Evolutionary conservation across 2,888 invertebrate genomes (phyloP), one percentile per base, ranked within the genome.

Genomic region (Lottia gigantea): DNA sequence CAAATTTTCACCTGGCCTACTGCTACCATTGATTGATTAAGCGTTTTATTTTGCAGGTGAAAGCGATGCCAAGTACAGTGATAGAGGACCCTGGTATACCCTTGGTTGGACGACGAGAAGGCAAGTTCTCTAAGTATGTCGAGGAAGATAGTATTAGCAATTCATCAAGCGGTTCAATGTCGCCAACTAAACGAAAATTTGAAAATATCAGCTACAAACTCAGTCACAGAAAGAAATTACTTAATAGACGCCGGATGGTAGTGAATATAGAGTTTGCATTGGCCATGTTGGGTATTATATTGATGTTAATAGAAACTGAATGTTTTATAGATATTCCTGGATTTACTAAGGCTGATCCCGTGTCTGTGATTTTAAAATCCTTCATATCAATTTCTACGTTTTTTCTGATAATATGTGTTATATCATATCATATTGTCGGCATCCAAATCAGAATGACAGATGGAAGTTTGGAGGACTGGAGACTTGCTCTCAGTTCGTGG

Each of bases 241-340:
- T 83, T 3, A 77, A 76, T 62, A 71, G 78, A n/a, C 76, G 81
- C 0, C 70, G 79, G 31, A 68, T 71, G 62, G 75, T 82, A 40
- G 81, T 84, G 2, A 77, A 82, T 70, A 64, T 82, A 4, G 80
- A 82, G 66, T 81, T 80, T 63, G 62, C 72, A 1, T 70, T 81
- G 62, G 82, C 81, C 14, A 45, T 80, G 47, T 14, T 81, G 15
- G 83, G 83, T 11, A 76, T 84, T 26, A 45, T 78, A 14, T 66
- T 82, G 12, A 84, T 84, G 83, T 64, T 84, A 45, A 66, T 81
- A 7, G 81, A 83, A 49, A 82, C 81, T 7, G 83, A 84, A 71
- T 68, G 80, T 2, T 77, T 76, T 61, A 76, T 81, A 46, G 67
- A 72, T 6, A 55, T 55, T 46, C 74, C 75, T 2, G 72, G 79